A percentile compares a stretch with the other conserved stretches of the same genome.
phyloP scores from a whole-genome alignment of 64 coral and sea anemone genomes.

The Dendrophyllia cribrosa region DNA sequence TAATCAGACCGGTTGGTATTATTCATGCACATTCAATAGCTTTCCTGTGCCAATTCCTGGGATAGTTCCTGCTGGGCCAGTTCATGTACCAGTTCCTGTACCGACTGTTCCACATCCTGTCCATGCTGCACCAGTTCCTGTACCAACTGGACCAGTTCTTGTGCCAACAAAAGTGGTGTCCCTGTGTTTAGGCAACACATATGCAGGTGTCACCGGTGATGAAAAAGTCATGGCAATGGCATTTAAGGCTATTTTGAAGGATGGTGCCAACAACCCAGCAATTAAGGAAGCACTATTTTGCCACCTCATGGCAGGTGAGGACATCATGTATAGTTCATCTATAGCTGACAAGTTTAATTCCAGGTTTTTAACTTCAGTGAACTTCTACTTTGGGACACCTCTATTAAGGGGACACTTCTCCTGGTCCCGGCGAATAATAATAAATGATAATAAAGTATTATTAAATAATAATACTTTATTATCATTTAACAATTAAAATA shows the following conservation, averaged over 20 bases:
- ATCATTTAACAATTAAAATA: too few species aligned
- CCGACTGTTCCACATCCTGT: too few species aligned
- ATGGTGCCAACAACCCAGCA: conserved; percentile 13
- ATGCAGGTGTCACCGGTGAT: background rate
- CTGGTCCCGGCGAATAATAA: too few species aligned
- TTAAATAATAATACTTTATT: too few species aligned
- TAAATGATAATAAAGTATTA: too few species aligned
- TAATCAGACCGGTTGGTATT: conserved; percentile 69
- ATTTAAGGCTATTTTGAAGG: conserved; percentile 28
- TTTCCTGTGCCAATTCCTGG: too few species aligned
- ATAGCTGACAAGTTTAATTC: background rate
- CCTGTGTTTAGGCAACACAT: background rate
- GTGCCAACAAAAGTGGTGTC: conserved; percentile 30
- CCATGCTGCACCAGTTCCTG: too few species aligned
- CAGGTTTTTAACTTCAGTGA: too few species aligned
- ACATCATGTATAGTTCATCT: background rate
- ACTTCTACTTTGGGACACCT: too few species aligned
- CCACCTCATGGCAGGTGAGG: conserved; percentile 69
- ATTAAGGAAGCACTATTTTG: conserved; percentile 50
- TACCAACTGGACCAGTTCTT: background rate
- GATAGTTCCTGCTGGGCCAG: too few species aligned
- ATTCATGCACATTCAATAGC: background rate
- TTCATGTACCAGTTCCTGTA: too few species aligned
- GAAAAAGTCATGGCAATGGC: conserved; percentile 40
- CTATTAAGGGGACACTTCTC: too few species aligned